Conservation (phyloP, 2,113 vertebrate species). For the Rhegmatorhina hoffmannsi region DNA sequence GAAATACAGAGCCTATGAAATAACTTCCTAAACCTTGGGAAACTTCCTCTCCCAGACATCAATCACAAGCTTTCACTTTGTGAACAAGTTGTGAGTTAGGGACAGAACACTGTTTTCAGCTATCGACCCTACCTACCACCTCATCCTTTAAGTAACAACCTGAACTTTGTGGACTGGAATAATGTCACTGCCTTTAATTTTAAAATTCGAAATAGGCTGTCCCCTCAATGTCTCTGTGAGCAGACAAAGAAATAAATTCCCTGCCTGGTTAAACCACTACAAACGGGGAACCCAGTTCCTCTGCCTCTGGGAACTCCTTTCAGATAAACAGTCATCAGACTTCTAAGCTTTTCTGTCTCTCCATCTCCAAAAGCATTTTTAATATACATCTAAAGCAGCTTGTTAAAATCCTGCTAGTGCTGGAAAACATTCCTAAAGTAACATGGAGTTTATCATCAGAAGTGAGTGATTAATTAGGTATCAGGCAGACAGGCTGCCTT, state of each 20-base stretch:
- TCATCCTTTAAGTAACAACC: background rate
- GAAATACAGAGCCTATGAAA: background rate
- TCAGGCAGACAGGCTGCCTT: background rate
- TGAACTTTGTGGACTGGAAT: background rate
- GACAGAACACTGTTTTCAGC: fast-evolving
- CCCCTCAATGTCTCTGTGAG: background rate
- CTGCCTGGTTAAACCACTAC: background rate
- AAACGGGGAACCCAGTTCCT: background rate
- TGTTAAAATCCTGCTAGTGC: background rate
- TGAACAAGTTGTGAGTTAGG: fast-evolving
- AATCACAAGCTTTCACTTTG: background rate
- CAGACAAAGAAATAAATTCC: background rate
- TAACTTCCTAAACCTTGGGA: background rate
- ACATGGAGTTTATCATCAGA: background rate
- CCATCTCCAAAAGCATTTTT: conserved; percentile 48
- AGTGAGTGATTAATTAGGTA: background rate
- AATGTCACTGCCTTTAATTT: background rate
- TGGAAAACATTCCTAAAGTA: background rate
- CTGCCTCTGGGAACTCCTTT: background rate
- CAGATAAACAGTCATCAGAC: conserved; percentile 55
- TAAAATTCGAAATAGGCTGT: background rate
- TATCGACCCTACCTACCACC: background rate
- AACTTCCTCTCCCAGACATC: background rate
- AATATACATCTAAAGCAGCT: conserved; percentile 47
- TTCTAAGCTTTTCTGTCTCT: conserved; percentile 53